Percentiles rank a stretch among this genome's conserved stretches.
Evolutionary conservation across 2,888 invertebrate species (phyloP).

Genomic region (Ophion ventricosus): DNA sequence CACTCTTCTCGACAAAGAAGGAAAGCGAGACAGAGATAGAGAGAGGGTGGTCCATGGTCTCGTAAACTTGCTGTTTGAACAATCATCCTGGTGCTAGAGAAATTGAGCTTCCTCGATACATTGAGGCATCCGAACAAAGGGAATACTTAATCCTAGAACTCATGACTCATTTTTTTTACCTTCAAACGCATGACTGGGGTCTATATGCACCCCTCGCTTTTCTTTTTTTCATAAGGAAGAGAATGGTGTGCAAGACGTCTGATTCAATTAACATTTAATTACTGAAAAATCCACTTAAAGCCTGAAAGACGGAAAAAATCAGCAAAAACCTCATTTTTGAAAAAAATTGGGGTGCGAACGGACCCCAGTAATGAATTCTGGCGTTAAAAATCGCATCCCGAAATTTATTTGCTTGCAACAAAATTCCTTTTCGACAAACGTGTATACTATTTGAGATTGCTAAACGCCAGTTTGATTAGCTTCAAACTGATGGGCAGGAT

Average conservation of each 20-base stretch:
- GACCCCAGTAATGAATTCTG: no score
- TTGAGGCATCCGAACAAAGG: neutral
- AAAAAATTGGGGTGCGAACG: no score
- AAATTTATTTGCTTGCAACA: neutral
- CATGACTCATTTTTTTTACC: no score
- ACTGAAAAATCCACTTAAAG: no score
- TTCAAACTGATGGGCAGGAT: neutral
- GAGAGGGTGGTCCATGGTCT: constrained; percentile 41
- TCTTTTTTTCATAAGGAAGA: no score
- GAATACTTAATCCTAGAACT: no score
- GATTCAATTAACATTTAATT: no score
- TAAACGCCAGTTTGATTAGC: neutral
- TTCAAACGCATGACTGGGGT: no score
- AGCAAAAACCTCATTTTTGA: no score
- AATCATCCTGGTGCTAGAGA: constrained; percentile 64
- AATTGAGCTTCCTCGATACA: constrained; percentile 54
- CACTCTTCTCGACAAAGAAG: constrained; percentile 40
- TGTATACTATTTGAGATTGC: neutral
- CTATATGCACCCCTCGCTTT: no score
- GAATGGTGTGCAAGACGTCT: no score
- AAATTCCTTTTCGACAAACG: neutral
- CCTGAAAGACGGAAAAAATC: no score
- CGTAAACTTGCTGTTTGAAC: constrained; percentile 67
- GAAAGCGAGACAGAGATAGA: constrained; percentile 28
- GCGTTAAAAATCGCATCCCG: neutral